Evolutionary conservation across 92 coral and sea anemone species (phyloP).

Genomic region (Nematostella vectensis): DNA sequence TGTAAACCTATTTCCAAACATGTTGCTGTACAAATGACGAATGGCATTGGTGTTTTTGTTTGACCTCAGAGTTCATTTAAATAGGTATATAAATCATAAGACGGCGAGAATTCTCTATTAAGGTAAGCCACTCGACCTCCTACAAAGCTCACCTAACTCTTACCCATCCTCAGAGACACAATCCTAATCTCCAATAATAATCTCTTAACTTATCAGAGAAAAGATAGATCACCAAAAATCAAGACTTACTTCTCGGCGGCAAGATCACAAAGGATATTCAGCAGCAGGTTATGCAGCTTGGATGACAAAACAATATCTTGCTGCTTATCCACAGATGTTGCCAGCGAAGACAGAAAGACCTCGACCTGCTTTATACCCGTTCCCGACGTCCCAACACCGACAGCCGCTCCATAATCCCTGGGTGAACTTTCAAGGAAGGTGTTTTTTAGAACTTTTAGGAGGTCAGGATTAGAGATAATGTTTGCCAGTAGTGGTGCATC

Average conservation of each 20-base stretch:
- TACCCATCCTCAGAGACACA: too few relatives aligned
- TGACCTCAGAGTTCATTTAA: too few relatives aligned
- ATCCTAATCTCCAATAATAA: too few relatives aligned
- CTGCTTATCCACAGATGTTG: constrained; percentile 29
- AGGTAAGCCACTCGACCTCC: too few relatives aligned
- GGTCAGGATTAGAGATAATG: constrained; percentile 20
- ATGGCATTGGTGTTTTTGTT: too few relatives aligned
- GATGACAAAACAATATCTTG: constrained; percentile 11
- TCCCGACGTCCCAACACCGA: constrained; percentile 28
- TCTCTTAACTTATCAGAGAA: too few relatives aligned
- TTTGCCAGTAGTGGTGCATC: not conserved
- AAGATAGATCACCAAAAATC: too few relatives aligned
- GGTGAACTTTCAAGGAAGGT: constrained; percentile 30
- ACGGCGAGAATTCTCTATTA: too few relatives aligned
- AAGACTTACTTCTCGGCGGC: constrained; percentile 41
- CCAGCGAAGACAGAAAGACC: constrained; percentile 42
- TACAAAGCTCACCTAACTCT: too few relatives aligned
- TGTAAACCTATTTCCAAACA: too few relatives aligned
- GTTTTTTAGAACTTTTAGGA: constrained; percentile 11
- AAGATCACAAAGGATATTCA: constrained; percentile 27
- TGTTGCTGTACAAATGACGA: too few relatives aligned
- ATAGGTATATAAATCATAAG: too few relatives aligned
- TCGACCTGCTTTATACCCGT: constrained; percentile 37
- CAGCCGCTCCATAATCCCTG: constrained; percentile 23
- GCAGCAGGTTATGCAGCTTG: constrained; percentile 36